Evolutionary conservation across 2,113 vertebrate genomes (phyloP).

Genomic region (Labeo catla): DNA sequence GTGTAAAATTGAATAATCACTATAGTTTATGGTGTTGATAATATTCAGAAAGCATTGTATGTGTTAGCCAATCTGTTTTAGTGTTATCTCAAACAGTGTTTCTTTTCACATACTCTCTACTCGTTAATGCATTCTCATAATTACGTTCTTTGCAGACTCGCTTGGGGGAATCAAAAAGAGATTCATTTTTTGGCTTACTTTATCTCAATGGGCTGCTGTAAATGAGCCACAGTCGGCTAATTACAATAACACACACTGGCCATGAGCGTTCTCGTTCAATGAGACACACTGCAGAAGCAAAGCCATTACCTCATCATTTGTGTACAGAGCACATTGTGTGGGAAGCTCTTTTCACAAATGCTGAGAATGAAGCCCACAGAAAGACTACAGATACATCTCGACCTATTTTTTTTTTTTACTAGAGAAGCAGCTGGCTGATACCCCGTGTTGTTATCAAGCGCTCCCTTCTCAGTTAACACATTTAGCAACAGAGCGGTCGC

Average conservation of each 20-base stretch:
- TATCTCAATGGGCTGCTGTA: slow-evolving; percentile 40
- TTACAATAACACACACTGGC: slow-evolving; percentile 33
- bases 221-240: slow-evolving; percentile 38
- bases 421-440: not conserved
- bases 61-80: slow-evolving; percentile 5
- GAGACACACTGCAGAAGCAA: slow-evolving; percentile 1
- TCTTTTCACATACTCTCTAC: slow-evolving; percentile 6
- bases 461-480: slow-evolving; percentile 11
- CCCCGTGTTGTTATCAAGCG: slow-evolving; percentile 15
- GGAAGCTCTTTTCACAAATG: slow-evolving; percentile 27
- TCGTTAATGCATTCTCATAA: slow-evolving; percentile 35
- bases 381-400: slow-evolving; percentile 1
- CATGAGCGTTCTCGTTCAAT: not conserved
- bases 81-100: slow-evolving; percentile 22
- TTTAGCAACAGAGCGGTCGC: not conserved
- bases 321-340: slow-evolving; percentile 23
- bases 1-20: not conserved
- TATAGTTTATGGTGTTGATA: not conserved
- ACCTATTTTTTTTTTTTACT: slow-evolving; percentile 24
- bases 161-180: slow-evolving; percentile 41
- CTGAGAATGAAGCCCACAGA: slow-evolving; percentile 18
- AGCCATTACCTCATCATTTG: slow-evolving; percentile 37
- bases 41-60: slow-evolving; percentile 7
- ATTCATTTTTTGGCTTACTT: slow-evolving; percentile 21
- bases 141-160: slow-evolving; percentile 24